Base-by-base conservation (phyloP, 1,140 invertebrate species). In the Samia ricini region DNA sequence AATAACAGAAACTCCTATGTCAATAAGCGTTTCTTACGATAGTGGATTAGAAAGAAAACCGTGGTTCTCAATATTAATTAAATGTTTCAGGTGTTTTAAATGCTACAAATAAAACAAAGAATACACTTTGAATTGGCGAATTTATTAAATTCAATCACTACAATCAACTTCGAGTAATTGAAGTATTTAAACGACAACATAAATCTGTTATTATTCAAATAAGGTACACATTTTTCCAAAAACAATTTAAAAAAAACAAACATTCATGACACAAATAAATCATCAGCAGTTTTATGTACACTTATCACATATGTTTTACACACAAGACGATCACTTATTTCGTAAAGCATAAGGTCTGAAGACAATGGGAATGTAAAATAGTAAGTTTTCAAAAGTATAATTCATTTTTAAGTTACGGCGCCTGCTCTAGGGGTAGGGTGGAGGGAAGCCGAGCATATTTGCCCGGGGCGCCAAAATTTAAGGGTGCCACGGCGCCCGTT, bases 111-210 rank as follows among this genome's bases (percentile, higher is more conserved):
- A 63, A 70, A 69, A 72, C 56, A 69, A 57, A 63, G 1, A n/a
- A 29, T 49, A 33, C 59, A 66, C 59, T 80, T 85, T 81, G 70
- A 69, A 71, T 79, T 84, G 79, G 82, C 78, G 85, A 89, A 89
- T 89, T 89, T 87, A 89, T 87, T 89, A 88, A 89, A 88, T 89
- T 89, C 85, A 87, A 89, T 89, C 82, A 85, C 86, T 80, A 76
- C 79, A n/a, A n/a, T n/a, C 62, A 80, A 83, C 82, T 88, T 83
- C 84, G 78, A 85, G 81, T 84, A 82, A 84, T 85, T 83, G 86
- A 87, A 86, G 81, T 86, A 85, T 77, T 85, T 85, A 77, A n/a
- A n/a, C 52, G 7, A 83, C 69, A 81, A 88, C 81, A 81, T 82
- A 83, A 83, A 85, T 66, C 77, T 81, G 83, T 76, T 52, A 22